These are phyloP conservation scores for Prinia subflava DNA, from an alignment of 2,113 vertebrate genomes.

Conservation along the genomic window DNA sequence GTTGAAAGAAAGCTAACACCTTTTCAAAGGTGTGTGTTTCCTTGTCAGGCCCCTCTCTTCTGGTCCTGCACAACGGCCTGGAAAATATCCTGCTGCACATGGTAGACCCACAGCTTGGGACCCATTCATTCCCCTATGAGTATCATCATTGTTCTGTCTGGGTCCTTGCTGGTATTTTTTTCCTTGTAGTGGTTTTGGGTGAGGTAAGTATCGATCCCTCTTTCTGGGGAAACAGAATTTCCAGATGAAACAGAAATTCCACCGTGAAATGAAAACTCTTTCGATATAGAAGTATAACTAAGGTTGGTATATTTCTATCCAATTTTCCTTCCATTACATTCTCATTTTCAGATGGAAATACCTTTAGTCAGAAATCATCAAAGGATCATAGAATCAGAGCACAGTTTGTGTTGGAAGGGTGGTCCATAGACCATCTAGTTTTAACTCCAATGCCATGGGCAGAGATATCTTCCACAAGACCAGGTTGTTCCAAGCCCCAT, in stretches of 20 bases:
- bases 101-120: background rate
- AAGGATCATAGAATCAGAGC: background rate
- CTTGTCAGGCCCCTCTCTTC: background rate
- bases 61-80: background rate
- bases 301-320: background rate
- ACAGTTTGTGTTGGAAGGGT: background rate
- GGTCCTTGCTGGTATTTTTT: background rate
- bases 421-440: background rate
- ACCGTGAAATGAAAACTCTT: background rate
- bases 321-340: background rate
- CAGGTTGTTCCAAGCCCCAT: background rate
- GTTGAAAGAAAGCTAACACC: background rate
- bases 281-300: background rate
- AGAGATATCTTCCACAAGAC: background rate
- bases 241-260: background rate
- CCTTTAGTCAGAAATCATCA: background rate
- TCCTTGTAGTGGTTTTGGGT: background rate
- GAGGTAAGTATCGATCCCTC: background rate
- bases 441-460: background rate
- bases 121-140: accelerated
- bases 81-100: background rate
- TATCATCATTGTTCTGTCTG: background rate
- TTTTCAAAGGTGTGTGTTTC: background rate
- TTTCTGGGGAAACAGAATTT: background rate
- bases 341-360: background rate